Conservation (phyloP, 1,140 invertebrate genomes). For the Hyles vespertilio region DNA sequence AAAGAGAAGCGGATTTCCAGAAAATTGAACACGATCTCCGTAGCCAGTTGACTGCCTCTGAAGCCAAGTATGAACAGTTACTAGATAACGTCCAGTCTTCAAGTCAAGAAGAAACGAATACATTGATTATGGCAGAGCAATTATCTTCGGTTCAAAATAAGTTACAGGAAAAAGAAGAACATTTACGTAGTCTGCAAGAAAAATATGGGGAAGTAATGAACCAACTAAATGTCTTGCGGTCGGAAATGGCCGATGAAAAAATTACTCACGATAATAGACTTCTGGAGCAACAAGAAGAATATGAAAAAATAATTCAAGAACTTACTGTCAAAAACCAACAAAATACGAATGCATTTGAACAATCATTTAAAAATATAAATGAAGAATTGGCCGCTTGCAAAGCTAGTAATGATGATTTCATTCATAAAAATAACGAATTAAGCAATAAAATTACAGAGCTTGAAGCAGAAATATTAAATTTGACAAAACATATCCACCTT, state of each 20-base stretch:
- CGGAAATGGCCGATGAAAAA: conserved; percentile 67
- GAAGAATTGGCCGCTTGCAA: conserved; percentile 45
- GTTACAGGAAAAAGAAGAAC: conserved; percentile 67
- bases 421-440: conserved; percentile 29
- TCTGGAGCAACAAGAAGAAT: conserved; percentile 61
- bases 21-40: conserved; percentile 70
- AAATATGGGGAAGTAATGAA: conserved; percentile 60
- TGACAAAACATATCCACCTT: conserved; percentile 46
- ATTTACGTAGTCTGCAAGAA: conserved; percentile 52
- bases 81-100: conserved; percentile 64
- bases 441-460: conserved; percentile 20
- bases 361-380: conserved; percentile 36
- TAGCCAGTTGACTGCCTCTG: conserved; percentile 55
- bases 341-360: conserved; percentile 33
- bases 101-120: conserved; percentile 72
- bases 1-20: conserved; percentile 77
- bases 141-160: conserved; percentile 60
- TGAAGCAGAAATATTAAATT: conserved; percentile 41
- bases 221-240: conserved; percentile 63
- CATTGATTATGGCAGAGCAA: conserved; percentile 60
- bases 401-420: conserved; percentile 41
- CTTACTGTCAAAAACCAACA: conserved; percentile 36
- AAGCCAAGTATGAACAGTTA: conserved; percentile 74
- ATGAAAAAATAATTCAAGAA: conserved; percentile 57
- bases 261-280: conserved; percentile 65